Base-by-base conservation (phyloP, 2,113 vertebrate species). In the Thunnus thynnus region DNA sequence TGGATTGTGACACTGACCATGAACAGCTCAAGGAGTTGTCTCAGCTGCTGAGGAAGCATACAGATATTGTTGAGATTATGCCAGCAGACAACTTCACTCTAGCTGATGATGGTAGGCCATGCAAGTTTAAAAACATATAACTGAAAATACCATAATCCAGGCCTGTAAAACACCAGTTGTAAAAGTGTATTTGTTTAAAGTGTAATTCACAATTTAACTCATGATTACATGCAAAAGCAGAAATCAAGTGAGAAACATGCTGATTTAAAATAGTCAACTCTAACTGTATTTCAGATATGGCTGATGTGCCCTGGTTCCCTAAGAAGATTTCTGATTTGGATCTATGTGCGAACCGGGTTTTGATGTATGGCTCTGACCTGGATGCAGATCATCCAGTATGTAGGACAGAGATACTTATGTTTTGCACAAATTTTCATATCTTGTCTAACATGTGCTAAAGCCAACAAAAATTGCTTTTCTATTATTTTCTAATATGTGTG, bases 261-360 rank as follows among this genome's bases (percentile, higher is more conserved):
- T 41, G 8, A 41, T 41, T 41, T 8, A 9, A 41, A 41, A 41
- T 41, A 41, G 8, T 41, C 7, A 41, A 41, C 36, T 41, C 5
- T 41, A 41, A 41, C 8, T 55, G 32, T 55, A 2, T 76, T 58
- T 8, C 80, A 80, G 78, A 56, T 14, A 16, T 69, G 94, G 95
- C 96, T 61, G 93, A 76, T 17, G 72, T 96, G 50, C 96, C 96
- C 64, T 98, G 97, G 97, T 99, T 98, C 91, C 97, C 97, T 0
- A 96, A 95, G 92, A 98, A 96, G 95, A 96, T 98, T 85, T 96
- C 96, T 36, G 97, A 99, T 88, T 91, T 99, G 93, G 97, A 99
- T 93, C 95, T 94, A 68, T 97, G 96, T 87, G 95, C 96, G 11
- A 97, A 97, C 83, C 92, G 96, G 72, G 97, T 98, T 84, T 85